Conservation (phyloP, 2,113 vertebrate genomes). For the Hemichromis elongatus region DNA sequence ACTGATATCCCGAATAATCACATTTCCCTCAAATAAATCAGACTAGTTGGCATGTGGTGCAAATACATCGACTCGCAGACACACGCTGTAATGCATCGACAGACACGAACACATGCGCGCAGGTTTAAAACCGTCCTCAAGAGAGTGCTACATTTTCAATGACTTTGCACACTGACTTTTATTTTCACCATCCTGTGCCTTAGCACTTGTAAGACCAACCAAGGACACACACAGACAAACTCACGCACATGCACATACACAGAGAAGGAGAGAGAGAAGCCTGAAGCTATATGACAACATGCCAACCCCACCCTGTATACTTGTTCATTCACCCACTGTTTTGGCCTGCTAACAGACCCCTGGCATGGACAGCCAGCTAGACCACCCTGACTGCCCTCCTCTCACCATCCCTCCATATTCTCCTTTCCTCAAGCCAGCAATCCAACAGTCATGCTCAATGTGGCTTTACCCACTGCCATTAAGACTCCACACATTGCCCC, state of each 20-base stretch:
- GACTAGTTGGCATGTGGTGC: slow-evolving; percentile 48
- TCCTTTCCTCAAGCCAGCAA: slow-evolving; percentile 18
- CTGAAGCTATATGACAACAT: slow-evolving; percentile 26
- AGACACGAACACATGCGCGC: background rate
- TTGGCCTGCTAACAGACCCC: slow-evolving; percentile 20
- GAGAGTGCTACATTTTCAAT: slow-evolving; percentile 2
- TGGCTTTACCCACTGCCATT: slow-evolving; percentile 39
- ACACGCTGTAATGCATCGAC: background rate
- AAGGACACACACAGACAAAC: background rate
- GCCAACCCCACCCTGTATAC: slow-evolving; percentile 38
- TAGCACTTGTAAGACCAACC: background rate
- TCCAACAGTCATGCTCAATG: slow-evolving; percentile 34
- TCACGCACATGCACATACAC: background rate
- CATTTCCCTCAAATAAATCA: slow-evolving; percentile 65
- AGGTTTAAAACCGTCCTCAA: slow-evolving; percentile 49
- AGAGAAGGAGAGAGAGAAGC: background rate
- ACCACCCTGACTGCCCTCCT: slow-evolving; percentile 40
- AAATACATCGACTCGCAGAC: slow-evolving; percentile 9
- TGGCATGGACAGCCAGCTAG: slow-evolving; percentile 29
- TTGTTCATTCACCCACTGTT: slow-evolving; percentile 32
- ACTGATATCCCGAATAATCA: slow-evolving; percentile 74
- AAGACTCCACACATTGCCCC: slow-evolving; percentile 40
- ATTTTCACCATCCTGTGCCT: background rate
- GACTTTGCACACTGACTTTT: slow-evolving; percentile 26
- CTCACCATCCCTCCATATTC: slow-evolving; percentile 15